phyloP scores from a whole-genome alignment of 2,797 vertebrate species.

The Onychomys torridus region DNA sequence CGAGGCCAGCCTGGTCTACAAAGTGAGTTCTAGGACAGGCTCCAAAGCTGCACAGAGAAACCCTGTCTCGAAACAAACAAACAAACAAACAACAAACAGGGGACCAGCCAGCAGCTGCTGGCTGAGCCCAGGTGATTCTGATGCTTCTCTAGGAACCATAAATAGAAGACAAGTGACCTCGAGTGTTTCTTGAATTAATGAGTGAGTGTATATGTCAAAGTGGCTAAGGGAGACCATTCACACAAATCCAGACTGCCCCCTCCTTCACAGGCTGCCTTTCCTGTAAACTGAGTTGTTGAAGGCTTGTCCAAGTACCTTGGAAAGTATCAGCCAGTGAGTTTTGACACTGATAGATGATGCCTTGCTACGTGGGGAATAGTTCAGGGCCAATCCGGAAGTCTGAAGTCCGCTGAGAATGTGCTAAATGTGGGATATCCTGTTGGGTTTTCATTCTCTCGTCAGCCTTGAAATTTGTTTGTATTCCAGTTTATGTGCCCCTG shows the following conservation, averaged over 20 bases:
- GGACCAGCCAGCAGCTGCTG: neutral
- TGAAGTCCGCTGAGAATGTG: constrained; percentile 76
- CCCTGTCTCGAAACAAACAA: no score
- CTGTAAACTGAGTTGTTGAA: neutral
- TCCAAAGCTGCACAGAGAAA: no score
- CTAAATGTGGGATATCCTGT: constrained; percentile 76
- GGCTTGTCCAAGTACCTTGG: constrained; percentile 51
- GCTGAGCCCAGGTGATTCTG: neutral
- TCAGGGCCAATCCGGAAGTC: constrained; percentile 66
- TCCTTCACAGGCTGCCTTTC: neutral
- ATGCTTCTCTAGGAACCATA: neutral
- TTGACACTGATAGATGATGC: constrained; percentile 80
- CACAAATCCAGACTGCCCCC: neutral
- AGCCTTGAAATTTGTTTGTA: constrained; percentile 72
- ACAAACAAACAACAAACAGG: no score
- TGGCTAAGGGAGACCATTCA: neutral
- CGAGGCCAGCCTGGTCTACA: no score
- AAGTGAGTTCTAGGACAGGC: no score
- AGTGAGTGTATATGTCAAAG: neutral
- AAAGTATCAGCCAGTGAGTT: constrained; percentile 70
- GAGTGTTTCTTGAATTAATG: neutral
- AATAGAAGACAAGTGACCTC: neutral
- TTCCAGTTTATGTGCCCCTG: constrained; percentile 71
- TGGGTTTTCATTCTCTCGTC: constrained; percentile 66
- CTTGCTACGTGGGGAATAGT: constrained; percentile 68